A percentile compares a stretch with the other conserved stretches of the same genome.
phyloP scores from a whole-genome alignment of 2,888 invertebrate species.

The Brachylomia viminalis region DNA sequence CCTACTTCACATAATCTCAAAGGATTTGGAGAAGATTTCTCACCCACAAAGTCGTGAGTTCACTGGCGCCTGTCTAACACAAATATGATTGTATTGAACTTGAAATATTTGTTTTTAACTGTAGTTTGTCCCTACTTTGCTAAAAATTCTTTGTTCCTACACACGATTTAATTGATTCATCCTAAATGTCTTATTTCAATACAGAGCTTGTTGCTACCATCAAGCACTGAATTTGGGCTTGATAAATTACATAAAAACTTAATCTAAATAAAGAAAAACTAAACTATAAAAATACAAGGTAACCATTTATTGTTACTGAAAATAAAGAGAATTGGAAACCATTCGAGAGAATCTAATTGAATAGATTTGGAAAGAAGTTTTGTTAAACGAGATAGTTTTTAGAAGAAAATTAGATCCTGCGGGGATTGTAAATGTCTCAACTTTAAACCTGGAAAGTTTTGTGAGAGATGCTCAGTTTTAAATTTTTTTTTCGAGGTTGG shows the following conservation, averaged over 20 bases:
- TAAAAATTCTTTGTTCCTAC: background rate
- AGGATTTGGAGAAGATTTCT: constrained; percentile 35
- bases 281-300: background rate
- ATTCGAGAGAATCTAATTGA: constrained; percentile 14
- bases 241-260: background rate
- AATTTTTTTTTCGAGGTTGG: no score
- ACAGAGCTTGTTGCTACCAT: background rate
- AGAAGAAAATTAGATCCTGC: constrained; percentile 11
- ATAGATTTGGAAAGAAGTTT: constrained; percentile 39
- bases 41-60: constrained; percentile 10
- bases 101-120: constrained; percentile 8
- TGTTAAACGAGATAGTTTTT: constrained; percentile 4
- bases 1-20: constrained; percentile 38
- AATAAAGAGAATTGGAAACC: constrained; percentile 27
- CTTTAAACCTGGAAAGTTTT: constrained; percentile 1
- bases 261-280: constrained; percentile 6
- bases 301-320: constrained; percentile 13
- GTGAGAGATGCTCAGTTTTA: background rate
- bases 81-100: constrained; percentile 29
- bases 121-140: background rate
- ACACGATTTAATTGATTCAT: background rate
- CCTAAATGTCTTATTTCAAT: no score
- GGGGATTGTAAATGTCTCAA: constrained; percentile 15
- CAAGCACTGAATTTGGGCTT: no score
- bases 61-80: constrained; percentile 7